Evolutionary conservation across 1,140 invertebrate species (phyloP).

Genomic region (Orussus abietinus): DNA sequence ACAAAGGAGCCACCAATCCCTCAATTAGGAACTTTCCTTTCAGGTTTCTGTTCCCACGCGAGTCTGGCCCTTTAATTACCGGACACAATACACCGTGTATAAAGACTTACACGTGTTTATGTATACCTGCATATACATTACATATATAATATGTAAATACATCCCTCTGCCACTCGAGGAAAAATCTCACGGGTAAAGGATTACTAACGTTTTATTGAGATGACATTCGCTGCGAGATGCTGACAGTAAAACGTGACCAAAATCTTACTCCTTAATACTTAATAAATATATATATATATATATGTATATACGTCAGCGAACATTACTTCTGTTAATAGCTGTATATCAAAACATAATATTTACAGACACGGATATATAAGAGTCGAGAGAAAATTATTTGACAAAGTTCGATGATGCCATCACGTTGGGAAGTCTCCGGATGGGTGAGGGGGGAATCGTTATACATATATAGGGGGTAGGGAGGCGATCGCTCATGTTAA

Average conservation of each 20-base stretch:
- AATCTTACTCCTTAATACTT: slow-evolving; percentile 42
- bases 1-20: too few relatives aligned
- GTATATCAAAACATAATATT: slow-evolving; percentile 23
- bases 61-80: too few relatives aligned
- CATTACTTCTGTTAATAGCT: slow-evolving; percentile 39
- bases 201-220: slow-evolving; percentile 49
- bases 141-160: too few relatives aligned
- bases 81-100: too few relatives aligned
- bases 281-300: slow-evolving; percentile 46
- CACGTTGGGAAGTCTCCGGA: neutral
- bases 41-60: too few relatives aligned
- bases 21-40: too few relatives aligned
- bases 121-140: too few relatives aligned
- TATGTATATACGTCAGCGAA: slow-evolving; percentile 39
- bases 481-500: too few relatives aligned
- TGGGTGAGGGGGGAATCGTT: neutral
- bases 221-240: slow-evolving; percentile 43
- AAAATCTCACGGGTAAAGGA: too few relatives aligned
- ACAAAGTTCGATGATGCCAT: slow-evolving; percentile 21
- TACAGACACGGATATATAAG: slow-evolving; percentile 28
- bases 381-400: slow-evolving; percentile 41
- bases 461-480: too few relatives aligned
- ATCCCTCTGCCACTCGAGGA: too few relatives aligned
- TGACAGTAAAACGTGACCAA: slow-evolving; percentile 49
- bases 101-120: too few relatives aligned